phyloP scores from a whole-genome alignment of 2,113 vertebrate species.

The Prochilodus magdalenae region DNA sequence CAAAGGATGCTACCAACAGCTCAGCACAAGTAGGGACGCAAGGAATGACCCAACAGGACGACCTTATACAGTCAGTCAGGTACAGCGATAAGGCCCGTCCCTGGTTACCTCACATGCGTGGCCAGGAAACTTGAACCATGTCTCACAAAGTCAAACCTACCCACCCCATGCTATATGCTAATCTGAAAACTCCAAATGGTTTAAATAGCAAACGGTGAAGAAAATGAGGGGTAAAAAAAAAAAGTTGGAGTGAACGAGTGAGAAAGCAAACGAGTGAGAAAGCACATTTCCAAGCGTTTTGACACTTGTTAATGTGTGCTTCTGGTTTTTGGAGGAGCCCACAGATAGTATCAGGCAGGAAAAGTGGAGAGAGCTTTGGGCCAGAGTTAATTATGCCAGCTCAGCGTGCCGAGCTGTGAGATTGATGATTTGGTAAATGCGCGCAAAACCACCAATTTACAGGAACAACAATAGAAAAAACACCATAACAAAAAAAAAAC shows the following conservation, averaged over 20 bases:
- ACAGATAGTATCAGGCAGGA: neutral
- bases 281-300: neutral
- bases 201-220: no score
- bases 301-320: neutral
- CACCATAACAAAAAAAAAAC: neutral
- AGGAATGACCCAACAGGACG: no score
- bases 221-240: no score
- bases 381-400: neutral
- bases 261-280: neutral
- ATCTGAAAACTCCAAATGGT: neutral
- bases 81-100: no score
- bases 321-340: neutral
- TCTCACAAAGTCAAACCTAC: no score
- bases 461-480: neutral
- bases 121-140: no score
- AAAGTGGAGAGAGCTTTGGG: neutral
- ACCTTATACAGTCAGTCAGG: no score
- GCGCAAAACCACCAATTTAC: neutral
- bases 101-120: no score
- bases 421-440: neutral
- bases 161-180: no score
- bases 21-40: no score
- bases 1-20: no score
- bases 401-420: neutral
- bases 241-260: no score